Evolutionary conservation across 1,140 invertebrate genomes (phyloP).

Genomic region (Brachionus rubens): DNA sequence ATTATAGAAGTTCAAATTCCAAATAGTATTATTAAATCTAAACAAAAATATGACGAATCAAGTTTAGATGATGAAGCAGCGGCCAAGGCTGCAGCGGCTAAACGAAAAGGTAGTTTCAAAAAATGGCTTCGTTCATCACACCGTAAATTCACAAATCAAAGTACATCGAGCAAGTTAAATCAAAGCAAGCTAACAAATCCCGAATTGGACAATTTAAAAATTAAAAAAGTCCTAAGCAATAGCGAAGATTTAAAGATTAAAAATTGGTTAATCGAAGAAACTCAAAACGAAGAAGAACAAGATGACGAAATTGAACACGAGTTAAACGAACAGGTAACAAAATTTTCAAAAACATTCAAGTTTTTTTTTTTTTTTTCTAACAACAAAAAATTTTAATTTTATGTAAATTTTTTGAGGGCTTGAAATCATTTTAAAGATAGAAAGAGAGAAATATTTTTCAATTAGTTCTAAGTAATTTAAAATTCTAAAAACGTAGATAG

Average conservation of each 20-base stretch:
- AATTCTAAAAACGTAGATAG: constrained; percentile 16
- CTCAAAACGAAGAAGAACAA: constrained; percentile 3
- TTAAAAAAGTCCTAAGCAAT: constrained; percentile 42
- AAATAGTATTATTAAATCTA: constrained; percentile 7
- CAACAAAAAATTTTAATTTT: constrained; percentile 3
- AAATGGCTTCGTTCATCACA: constrained; percentile 43
- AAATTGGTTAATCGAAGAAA: constrained; percentile 46
- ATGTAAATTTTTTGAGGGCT: constrained; percentile 23
- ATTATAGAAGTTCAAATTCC: constrained; percentile 23
- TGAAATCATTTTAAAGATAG: constrained; percentile 7
- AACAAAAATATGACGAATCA: background rate
- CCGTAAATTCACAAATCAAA: constrained; percentile 38
- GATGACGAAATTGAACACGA: background rate
- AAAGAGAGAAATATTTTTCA: constrained; percentile 4
- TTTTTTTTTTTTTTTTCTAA: constrained; percentile 10
- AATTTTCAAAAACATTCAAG: too few relatives aligned
- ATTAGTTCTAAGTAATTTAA: constrained; percentile 41
- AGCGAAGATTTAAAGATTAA: constrained; percentile 44
- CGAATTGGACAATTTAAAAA: background rate
- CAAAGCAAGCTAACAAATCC: background rate
- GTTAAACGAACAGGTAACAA: constrained; percentile 36
- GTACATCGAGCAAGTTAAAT: background rate
- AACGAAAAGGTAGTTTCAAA: constrained; percentile 44
- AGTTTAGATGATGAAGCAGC: constrained; percentile 16
- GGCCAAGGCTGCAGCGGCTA: background rate